A percentile compares a stretch with the other conserved stretches of the same genome.
These are phyloP conservation scores for Acanthosepion esculentum DNA, from an alignment of 2,888 invertebrate species.

Conservation along the genomic window DNA sequence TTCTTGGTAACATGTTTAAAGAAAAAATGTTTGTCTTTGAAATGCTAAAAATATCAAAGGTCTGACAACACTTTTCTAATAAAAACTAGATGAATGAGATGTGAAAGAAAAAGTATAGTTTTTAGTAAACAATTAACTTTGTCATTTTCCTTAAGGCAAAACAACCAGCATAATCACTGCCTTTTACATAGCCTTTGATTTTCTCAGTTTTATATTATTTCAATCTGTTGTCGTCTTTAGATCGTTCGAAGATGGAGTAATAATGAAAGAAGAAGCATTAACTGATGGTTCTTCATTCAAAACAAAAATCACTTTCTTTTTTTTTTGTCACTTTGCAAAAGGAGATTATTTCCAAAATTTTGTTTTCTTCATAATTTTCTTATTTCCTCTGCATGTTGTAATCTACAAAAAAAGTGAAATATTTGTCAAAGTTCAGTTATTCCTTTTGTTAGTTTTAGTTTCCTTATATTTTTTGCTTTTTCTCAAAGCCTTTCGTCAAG, in stretches of 20 bases:
- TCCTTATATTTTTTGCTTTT: too few species aligned
- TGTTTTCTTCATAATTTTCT: background rate
- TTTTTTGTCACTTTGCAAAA: too few species aligned
- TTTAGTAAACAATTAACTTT: background rate
- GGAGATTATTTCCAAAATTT: too few species aligned
- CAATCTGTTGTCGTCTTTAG: background rate
- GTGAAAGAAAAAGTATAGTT: background rate
- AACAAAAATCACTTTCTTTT: too few species aligned
- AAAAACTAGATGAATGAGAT: background rate
- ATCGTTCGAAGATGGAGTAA: background rate
- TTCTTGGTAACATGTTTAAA: background rate
- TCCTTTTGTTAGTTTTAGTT: too few species aligned
- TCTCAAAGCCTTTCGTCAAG: too few species aligned
- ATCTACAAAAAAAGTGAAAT: background rate
- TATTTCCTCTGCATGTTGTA: background rate
- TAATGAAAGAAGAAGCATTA: background rate
- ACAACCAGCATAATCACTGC: background rate
- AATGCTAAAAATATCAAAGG: background rate
- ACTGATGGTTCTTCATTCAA: too few species aligned
- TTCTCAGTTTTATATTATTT: background rate
- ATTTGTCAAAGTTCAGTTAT: too few species aligned
- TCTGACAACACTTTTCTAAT: background rate
- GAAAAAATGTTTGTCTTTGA: background rate
- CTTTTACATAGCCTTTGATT: background rate
- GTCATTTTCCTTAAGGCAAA: background rate